Evolutionary conservation across 2,113 vertebrate genomes (phyloP).

Genomic region (Capreolus pygargus): DNA sequence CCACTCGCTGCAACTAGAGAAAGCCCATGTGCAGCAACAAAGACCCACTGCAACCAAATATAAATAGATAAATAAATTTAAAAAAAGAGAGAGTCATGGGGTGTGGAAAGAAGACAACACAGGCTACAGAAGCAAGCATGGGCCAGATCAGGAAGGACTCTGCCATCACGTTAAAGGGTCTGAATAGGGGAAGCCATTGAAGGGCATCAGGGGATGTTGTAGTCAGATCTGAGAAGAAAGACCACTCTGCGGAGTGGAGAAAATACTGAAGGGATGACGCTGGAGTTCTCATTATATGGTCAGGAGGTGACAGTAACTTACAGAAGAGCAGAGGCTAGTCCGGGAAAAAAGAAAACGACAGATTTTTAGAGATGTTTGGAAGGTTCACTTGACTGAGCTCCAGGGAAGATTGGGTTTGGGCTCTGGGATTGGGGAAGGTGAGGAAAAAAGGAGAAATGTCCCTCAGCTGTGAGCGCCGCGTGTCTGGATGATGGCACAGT

Average conservation of each 20-base stretch:
- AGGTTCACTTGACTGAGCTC: background rate
- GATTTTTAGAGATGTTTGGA: background rate
- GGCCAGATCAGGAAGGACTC: background rate
- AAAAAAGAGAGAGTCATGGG: background rate
- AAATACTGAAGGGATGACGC: background rate
- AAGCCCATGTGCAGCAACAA: background rate
- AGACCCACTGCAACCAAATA: background rate
- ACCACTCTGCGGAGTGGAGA: background rate
- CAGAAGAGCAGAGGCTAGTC: background rate
- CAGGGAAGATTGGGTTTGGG: background rate
- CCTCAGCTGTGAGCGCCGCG: background rate
- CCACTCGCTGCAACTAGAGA: background rate
- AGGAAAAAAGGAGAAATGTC: background rate
- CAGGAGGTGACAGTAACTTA: background rate
- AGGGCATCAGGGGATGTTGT: background rate
- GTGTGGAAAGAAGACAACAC: background rate
- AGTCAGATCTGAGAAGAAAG: background rate
- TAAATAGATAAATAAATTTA: background rate
- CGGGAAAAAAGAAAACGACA: background rate
- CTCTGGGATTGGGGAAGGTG: background rate
- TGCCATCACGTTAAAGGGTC: background rate
- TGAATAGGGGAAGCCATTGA: background rate
- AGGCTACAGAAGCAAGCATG: background rate
- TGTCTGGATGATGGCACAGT: background rate
- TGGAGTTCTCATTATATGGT: background rate